phyloP scores from a whole-genome alignment of 2,888 invertebrate genomes.

The Apamea sordens region DNA sequence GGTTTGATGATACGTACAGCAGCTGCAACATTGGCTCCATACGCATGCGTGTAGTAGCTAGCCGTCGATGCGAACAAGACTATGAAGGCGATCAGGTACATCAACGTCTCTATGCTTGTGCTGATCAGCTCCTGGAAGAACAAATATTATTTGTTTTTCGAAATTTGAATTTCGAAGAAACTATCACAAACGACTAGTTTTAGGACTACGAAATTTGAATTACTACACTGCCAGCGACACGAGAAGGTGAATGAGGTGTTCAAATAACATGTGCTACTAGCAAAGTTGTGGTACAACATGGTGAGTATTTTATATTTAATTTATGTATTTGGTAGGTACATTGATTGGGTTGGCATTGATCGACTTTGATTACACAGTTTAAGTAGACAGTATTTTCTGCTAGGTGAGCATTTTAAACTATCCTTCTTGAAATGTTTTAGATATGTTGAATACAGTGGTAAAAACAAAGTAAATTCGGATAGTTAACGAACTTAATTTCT shows the following conservation, averaged over 20 bases:
- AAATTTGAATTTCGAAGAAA: not conserved
- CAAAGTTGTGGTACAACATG: not conserved
- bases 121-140: constrained; percentile 94
- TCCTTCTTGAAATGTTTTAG: not conserved
- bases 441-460: not conserved
- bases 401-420: not conserved
- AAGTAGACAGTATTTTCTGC: not conserved
- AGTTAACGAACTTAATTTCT: not conserved
- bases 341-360: not conserved
- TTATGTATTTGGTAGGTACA: not conserved
- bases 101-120: constrained; percentile 92
- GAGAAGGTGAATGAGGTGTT: not conserved
- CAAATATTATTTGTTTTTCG: not conserved
- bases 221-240: not conserved
- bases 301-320: not conserved
- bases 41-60: constrained; percentile 71
- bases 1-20: constrained; percentile 91
- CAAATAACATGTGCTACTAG: not conserved
- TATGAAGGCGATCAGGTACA: constrained; percentile 95
- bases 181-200: not conserved
- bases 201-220: not conserved
- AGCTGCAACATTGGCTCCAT: constrained; percentile 92
- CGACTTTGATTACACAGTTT: not conserved
- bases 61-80: constrained; percentile 93
- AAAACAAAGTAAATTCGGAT: not conserved